Percentiles rank a stretch among this genome's conserved stretches.
Conservation (phyloP, 2,113 vertebrate species). For the Xerus inauris region DNA sequence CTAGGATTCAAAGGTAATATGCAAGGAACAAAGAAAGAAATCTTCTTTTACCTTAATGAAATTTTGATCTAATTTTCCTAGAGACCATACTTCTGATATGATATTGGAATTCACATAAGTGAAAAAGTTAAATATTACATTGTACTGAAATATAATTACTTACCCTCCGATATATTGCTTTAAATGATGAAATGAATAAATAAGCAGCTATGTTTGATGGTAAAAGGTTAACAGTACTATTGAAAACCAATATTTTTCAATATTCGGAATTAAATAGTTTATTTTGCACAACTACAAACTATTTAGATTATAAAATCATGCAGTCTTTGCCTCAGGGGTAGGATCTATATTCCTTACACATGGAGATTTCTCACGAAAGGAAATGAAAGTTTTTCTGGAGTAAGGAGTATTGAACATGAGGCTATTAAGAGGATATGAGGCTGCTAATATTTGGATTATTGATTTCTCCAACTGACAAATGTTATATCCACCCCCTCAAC, state of each 20-base stretch:
- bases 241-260: conserved; percentile 66
- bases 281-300: conserved; percentile 55
- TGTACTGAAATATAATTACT: conserved; percentile 32
- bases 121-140: conserved; percentile 53
- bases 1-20: background rate
- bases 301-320: conserved; percentile 61
- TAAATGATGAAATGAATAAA: conserved; percentile 66
- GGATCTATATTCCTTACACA: conserved; percentile 71
- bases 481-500: background rate
- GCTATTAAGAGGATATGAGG: conserved; percentile 71
- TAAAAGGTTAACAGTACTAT: conserved; percentile 42
- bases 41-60: background rate
- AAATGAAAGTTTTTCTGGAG: conserved; percentile 74
- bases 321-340: conserved; percentile 47
- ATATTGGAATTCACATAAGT: conserved; percentile 39
- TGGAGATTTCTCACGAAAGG: conserved; percentile 69
- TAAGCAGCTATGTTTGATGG: conserved; percentile 49
- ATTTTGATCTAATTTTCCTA: conserved; percentile 44
- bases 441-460: conserved; percentile 77
- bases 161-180: background rate
- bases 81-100: background rate
- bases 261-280: conserved; percentile 61
- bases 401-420: conserved; percentile 73
- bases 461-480: conserved; percentile 71
- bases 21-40: conserved; percentile 39